Conservation (phyloP, 2,888 invertebrate species). For the Gortyna flavago region DNA sequence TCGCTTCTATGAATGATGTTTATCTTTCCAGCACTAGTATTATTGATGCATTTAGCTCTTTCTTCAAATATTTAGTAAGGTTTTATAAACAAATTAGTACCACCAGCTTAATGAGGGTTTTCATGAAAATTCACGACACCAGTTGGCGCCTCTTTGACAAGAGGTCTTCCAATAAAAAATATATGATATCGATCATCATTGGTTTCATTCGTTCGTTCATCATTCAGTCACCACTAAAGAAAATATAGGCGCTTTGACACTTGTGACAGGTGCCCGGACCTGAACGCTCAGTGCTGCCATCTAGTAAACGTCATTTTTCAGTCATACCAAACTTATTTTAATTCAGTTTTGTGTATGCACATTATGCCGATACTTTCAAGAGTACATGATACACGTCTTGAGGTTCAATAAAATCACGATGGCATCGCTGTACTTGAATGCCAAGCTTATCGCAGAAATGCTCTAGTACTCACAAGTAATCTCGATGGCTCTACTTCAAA, state of each 20-base stretch:
- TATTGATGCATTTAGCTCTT: conserved; percentile 6
- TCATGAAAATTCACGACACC: too few species aligned
- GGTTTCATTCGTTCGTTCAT: too few species aligned
- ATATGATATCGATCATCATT: too few species aligned
- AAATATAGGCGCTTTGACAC: too few species aligned
- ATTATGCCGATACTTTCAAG: not conserved
- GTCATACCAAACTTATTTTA: conserved; percentile 13
- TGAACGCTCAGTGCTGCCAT: too few species aligned
- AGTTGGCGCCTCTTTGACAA: too few species aligned
- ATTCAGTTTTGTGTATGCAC: conserved; percentile 25
- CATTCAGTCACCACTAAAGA: too few species aligned
- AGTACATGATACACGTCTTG: not conserved
- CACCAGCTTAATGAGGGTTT: too few species aligned
- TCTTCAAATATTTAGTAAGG: not conserved
- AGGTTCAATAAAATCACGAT: conserved; percentile 7
- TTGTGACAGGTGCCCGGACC: too few species aligned
- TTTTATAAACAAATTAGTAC: conserved; percentile 3
- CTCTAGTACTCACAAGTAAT: not conserved
- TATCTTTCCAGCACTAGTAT: conserved; percentile 2
- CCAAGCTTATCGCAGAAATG: not conserved
- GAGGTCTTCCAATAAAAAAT: too few species aligned
- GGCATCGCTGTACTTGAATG: not conserved
- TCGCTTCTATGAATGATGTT: conserved; percentile 28
- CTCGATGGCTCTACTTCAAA: not conserved
- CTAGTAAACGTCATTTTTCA: too few species aligned